Base-by-base conservation (phyloP, 2,797 vertebrate genomes). In the Hozukius guyotensis region DNA sequence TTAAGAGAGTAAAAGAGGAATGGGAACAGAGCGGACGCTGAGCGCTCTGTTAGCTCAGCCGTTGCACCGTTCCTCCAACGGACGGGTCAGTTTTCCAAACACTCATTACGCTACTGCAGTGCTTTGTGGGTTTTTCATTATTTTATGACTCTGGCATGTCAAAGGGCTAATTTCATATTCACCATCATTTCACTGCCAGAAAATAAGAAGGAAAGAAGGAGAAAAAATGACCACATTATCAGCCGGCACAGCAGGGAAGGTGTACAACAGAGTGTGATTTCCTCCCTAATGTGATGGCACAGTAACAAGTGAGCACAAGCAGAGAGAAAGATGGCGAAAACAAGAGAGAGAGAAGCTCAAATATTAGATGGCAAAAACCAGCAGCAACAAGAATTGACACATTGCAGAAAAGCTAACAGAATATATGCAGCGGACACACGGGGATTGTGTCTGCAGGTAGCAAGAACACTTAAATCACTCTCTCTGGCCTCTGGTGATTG, bases 91-190 rank as follows among this genome's bases (percentile, higher is more conserved):
- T 66, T 78, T 77, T 73, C 36, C 52, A 81, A 82, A 79, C 61
- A 56, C 65, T 85, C 56, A 55, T 77, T 67, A 71, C 2, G 4
- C 65, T 49, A 27, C 72, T 60, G 57, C 78, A 70, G 34, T 24
- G 63, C 69, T 76, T 83, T 80, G 49, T 80, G 80, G 64, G 53
- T 31, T 86, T 84, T 88, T 79, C 55, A 71, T 86, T 80, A 80
- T 72, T 89, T 81, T 78, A 89, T 78, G 42, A 75, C 83, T 79
- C 46, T 59, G 62, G 59, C 18, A 25, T 76, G 81, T 79, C 68
- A 74, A 24, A 71, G 42, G 67, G 63, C 62, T 82, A 87, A 91
- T 91, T 90, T 87, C 57, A 84, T 83, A 72, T 77, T 80, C 67
- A 84, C 64, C 63, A 74, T 42, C 42, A 65, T 78, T 80, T 73